Evolutionary conservation across 2,113 vertebrate genomes (phyloP).

Genomic region (Oplegnathus fasciatus): DNA sequence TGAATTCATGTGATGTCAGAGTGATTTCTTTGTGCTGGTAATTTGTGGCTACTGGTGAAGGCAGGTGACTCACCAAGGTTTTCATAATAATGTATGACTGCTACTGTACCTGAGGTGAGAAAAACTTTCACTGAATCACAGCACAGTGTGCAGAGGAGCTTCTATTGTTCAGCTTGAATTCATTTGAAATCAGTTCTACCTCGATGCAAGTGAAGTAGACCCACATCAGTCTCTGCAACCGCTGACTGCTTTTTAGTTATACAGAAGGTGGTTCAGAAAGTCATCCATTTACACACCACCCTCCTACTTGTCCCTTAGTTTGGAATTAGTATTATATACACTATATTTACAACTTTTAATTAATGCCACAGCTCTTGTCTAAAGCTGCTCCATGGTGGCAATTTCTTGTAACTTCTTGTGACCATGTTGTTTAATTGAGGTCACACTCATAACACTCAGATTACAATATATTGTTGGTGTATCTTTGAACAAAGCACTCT

Average conservation of each 20-base stretch:
- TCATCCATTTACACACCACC: not conserved
- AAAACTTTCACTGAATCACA: not conserved
- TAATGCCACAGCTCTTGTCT: not conserved
- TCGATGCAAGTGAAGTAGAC: not conserved
- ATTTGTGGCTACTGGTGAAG: constrained; percentile 4
- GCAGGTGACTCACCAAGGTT: constrained; percentile 21
- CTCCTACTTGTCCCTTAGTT: not conserved
- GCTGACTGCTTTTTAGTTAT: not conserved
- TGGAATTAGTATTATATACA: not conserved
- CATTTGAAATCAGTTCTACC: constrained; percentile 4
- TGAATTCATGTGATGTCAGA: not conserved
- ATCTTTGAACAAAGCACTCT: not conserved
- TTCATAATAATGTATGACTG: constrained; percentile 2
- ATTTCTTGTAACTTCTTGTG: not conserved
- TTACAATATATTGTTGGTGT: not conserved
- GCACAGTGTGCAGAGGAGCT: constrained; percentile 14
- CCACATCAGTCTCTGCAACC: not conserved
- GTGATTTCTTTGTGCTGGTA: not conserved
- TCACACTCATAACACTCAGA: not conserved
- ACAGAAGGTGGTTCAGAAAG: not conserved
- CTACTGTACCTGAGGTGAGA: not conserved
- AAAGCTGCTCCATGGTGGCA: not conserved
- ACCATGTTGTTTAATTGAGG: not conserved
- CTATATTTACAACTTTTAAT: constrained; percentile 2
- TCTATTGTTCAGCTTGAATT: constrained; percentile 24